Conservation (phyloP, 2,888 invertebrate species). For the Andrena flavipes region DNA sequence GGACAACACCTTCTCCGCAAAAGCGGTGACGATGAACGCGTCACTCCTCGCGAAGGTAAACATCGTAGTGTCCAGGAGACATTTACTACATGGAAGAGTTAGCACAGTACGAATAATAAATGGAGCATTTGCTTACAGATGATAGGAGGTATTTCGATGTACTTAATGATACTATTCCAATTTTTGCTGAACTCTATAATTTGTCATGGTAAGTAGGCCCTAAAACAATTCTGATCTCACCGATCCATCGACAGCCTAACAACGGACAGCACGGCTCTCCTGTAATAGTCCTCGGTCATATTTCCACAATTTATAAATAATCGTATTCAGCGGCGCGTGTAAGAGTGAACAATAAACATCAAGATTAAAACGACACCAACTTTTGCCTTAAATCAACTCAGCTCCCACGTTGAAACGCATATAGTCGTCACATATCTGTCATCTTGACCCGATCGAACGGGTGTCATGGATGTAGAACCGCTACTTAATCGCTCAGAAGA, state of each 20-base stretch:
- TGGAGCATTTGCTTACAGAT: slow-evolving; percentile 68
- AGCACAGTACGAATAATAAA: background rate
- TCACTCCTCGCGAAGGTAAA: slow-evolving; percentile 73
- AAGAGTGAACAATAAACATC: background rate
- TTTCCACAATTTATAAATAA: background rate
- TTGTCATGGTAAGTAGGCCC: background rate
- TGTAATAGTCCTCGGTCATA: background rate
- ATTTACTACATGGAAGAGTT: background rate
- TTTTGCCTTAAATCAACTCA: background rate
- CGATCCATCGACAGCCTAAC: slow-evolving; percentile 3
- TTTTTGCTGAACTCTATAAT: slow-evolving; percentile 44
- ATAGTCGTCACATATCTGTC: background rate
- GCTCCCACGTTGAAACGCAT: background rate
- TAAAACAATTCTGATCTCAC: background rate
- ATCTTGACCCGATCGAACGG: background rate
- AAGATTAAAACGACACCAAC: background rate
- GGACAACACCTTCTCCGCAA: slow-evolving; percentile 73
- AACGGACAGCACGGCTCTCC: background rate
- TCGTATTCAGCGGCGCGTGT: background rate
- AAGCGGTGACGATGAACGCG: slow-evolving; percentile 73
- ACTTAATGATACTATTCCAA: slow-evolving; percentile 78
- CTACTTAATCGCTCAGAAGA: background rate
- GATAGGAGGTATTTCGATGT: slow-evolving; percentile 74
- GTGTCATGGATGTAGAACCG: background rate
- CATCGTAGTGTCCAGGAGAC: background rate